Conservation (phyloP, 2,113 vertebrate genomes). For the Misgurnus mizolepis region DNA sequence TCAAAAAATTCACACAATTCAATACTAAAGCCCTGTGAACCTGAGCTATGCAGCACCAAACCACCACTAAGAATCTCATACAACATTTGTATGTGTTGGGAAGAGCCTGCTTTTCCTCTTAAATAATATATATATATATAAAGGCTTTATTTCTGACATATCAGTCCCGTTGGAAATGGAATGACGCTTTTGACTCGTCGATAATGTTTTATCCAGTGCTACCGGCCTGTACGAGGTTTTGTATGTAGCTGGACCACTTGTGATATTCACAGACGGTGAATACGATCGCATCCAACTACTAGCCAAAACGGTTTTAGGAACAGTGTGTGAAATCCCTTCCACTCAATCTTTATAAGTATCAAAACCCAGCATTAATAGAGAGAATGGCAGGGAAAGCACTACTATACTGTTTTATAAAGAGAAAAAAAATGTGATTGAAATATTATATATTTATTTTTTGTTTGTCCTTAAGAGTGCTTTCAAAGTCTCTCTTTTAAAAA, state of each 20-base stretch:
- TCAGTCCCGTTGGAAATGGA: conserved; percentile 59
- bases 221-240: neutral
- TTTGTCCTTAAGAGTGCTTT: conserved; percentile 69
- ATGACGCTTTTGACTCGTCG: neutral
- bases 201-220: conserved; percentile 3
- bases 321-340: conserved; percentile 18
- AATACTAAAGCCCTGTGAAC: conserved; percentile 56
- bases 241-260: neutral
- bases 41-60: conserved; percentile 60
- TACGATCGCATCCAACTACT: neutral
- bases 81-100: too few species aligned
- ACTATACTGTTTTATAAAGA: conserved; percentile 64
- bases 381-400: conserved; percentile 59
- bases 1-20: conserved; percentile 5
- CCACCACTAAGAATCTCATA: neutral
- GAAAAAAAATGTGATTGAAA: conserved; percentile 19
- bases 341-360: conserved; percentile 55
- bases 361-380: conserved; percentile 61
- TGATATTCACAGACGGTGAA: neutral
- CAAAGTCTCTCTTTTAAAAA: conserved; percentile 69
- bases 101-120: neutral
- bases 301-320: neutral
- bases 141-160: conserved; percentile 72
- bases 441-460: conserved; percentile 64
- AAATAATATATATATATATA: conserved; percentile 61